Percentiles rank a stretch among this genome's conserved stretches.
These are phyloP conservation scores for Digitonthophagus gazella DNA, from an alignment of 2,888 invertebrate species.

Conservation along the genomic window DNA sequence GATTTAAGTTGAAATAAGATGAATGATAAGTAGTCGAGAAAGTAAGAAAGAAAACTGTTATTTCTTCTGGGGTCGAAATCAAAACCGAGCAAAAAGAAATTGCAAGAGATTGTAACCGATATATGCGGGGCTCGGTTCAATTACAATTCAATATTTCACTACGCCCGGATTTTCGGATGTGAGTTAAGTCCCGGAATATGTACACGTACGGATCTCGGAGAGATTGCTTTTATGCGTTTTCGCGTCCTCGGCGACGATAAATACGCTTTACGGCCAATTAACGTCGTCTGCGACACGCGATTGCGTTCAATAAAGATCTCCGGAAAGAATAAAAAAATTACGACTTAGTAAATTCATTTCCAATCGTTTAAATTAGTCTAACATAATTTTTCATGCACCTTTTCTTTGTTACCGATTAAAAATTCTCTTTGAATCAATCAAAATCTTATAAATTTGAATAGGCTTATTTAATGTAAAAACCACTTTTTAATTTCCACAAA, in stretches of 20 bases:
- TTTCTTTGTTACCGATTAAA: no score
- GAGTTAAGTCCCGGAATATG: neutral
- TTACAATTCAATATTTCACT: neutral
- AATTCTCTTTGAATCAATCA: no score
- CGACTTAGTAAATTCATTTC: neutral
- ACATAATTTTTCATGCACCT: no score
- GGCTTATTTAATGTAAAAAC: no score
- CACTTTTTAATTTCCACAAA: no score
- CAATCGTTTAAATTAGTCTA: no score
- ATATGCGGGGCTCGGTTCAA: neutral
- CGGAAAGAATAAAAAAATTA: neutral
- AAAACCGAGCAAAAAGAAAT: neutral
- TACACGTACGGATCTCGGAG: neutral
- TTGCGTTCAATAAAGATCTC: neutral
- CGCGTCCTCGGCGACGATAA: no score
- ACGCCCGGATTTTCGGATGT: neutral
- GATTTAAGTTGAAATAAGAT: neutral
- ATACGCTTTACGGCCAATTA: neutral
- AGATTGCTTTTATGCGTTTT: neutral
- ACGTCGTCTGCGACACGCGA: neutral
- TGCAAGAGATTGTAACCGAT: neutral
- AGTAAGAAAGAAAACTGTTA: neutral
- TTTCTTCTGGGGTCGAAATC: neutral
- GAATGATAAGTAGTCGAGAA: neutral
- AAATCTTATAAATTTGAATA: no score